Conservation (phyloP, 64 coral and sea anemone species). For the Montipora sp. region DNA sequence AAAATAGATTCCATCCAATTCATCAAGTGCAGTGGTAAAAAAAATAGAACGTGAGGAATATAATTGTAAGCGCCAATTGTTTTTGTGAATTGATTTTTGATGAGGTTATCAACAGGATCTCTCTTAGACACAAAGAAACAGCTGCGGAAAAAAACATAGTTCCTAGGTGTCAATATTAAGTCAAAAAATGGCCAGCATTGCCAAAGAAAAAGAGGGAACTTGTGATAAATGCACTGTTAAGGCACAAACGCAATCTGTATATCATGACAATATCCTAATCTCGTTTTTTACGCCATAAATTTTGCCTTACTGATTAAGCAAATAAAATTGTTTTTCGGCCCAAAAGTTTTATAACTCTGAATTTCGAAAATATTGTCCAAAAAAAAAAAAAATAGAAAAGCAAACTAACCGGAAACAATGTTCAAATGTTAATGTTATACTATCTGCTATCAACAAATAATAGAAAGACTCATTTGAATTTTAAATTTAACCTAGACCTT, state of each 20-base stretch:
- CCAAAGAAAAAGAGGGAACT: not conserved
- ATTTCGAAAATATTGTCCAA: not conserved
- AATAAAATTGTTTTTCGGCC: not conserved
- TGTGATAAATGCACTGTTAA: not conserved
- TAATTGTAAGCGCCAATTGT: not conserved
- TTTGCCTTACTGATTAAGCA: not conserved
- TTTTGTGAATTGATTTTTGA: not conserved
- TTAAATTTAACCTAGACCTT: conserved; percentile 17
- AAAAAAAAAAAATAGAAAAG: conserved; percentile 3
- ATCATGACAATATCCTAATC: not conserved
- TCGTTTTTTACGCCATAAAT: not conserved
- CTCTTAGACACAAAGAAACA: not conserved
- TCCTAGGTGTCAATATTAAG: not conserved
- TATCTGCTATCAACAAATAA: conserved; percentile 42
- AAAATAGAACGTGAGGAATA: no score
- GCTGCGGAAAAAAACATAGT: not conserved
- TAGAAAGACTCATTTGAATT: conserved; percentile 50
- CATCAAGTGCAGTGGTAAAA: not conserved
- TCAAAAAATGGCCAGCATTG: not conserved
- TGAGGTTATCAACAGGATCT: not conserved
- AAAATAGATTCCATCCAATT: conserved; percentile 48
- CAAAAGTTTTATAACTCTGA: not conserved
- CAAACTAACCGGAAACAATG: conserved; percentile 24
- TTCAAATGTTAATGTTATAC: conserved; percentile 53
- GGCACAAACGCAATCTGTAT: conserved; percentile 13